phyloP scores from a whole-genome alignment of 2,113 vertebrate species.

The Rhegmatorhina hoffmannsi region DNA sequence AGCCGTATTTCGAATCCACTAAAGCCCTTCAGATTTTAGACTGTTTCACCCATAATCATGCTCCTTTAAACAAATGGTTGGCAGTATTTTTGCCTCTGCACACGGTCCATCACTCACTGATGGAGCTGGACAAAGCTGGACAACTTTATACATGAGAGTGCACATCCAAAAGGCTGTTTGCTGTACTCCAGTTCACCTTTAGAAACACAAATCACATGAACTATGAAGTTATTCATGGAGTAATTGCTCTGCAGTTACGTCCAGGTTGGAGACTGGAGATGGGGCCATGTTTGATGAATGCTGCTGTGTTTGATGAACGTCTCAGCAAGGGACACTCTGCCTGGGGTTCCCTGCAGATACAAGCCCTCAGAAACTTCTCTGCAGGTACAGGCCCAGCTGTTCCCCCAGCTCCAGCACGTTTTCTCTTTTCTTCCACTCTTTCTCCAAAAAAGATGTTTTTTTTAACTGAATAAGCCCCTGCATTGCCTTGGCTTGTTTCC shows the following conservation, averaged over 20 bases:
- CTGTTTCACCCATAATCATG: neutral
- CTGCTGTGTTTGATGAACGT: fast-evolving
- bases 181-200: neutral
- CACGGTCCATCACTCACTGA: fast-evolving
- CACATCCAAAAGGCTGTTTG: neutral
- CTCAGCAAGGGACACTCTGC: neutral
- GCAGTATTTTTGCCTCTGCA: neutral
- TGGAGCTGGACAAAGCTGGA: neutral
- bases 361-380: neutral
- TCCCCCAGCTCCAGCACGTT: neutral
- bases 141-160: fast-evolving
- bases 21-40: neutral
- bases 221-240: neutral
- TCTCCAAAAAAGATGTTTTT: neutral
- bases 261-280: fast-evolving
- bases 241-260: fast-evolving
- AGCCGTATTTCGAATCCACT: neutral
- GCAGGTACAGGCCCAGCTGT: neutral
- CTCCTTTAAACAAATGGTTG: neutral
- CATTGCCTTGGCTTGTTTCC: constrained; percentile 16
- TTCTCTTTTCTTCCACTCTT: neutral
- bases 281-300: fast-evolving
- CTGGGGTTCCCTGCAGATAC: fast-evolving
- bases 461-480: neutral
- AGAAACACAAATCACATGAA: neutral